These are phyloP conservation scores for Myopa tessellatipennis DNA, from an alignment of 2,888 invertebrate genomes.

Conservation along the genomic window DNA sequence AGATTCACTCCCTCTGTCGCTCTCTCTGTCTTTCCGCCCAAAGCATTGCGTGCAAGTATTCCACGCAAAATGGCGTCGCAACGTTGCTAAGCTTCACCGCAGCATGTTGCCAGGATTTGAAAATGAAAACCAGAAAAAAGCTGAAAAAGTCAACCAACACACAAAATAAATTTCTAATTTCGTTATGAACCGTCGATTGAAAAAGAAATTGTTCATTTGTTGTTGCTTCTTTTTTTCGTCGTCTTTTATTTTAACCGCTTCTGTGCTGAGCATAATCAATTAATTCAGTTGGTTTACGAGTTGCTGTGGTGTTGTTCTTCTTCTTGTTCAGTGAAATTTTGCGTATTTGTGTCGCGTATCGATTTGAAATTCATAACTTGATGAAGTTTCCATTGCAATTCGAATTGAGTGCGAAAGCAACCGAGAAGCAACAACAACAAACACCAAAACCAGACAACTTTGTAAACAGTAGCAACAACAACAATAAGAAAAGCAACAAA, in stretches of 20 bases:
- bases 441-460: neutral
- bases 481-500: neutral
- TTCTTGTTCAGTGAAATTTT: neutral
- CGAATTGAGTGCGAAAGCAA: neutral
- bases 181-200: slow-evolving; percentile 43
- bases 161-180: slow-evolving; percentile 53
- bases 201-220: slow-evolving; percentile 23
- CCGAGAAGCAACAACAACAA: neutral
- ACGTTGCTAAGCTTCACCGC: no score
- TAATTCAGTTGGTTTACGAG: slow-evolving; percentile 39
- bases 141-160: neutral
- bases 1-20: no score
- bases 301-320: slow-evolving; percentile 45
- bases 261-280: slow-evolving; percentile 57
- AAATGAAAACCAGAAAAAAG: no score
- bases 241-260: neutral
- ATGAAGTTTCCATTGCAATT: slow-evolving; percentile 29
- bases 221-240: neutral
- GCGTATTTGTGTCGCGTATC: slow-evolving; percentile 50
- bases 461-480: neutral
- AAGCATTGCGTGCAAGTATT: neutral
- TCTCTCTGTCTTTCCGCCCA: no score
- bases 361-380: slow-evolving; percentile 57
- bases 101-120: no score
- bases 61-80: slow-evolving; percentile 48